phyloP scores from a whole-genome alignment of 2,113 vertebrate genomes.

The Cepphus grylle region DNA sequence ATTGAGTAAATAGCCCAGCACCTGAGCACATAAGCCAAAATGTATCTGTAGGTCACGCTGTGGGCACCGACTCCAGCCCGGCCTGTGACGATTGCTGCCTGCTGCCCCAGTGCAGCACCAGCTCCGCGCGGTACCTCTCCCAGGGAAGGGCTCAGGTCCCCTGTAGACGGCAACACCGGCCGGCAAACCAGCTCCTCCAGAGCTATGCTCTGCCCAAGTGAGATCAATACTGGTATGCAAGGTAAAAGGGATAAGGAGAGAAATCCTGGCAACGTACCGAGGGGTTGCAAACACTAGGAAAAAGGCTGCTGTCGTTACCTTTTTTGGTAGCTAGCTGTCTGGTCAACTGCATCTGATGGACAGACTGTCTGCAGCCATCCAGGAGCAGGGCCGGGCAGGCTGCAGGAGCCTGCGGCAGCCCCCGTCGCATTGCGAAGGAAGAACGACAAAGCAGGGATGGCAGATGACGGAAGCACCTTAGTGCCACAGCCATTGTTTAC shows the following conservation, averaged over 20 bases:
- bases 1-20: not conserved
- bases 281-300: not conserved
- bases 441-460: conserved; percentile 63
- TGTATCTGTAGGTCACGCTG: accelerated
- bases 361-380: not conserved
- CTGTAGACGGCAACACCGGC: accelerated
- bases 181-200: not conserved
- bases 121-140: accelerated
- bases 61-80: not conserved
- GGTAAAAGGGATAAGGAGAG: not conserved
- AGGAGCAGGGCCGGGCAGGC: not conserved
- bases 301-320: conserved; percentile 73
- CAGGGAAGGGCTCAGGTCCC: no score
- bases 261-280: not conserved
- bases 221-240: accelerated
- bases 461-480: conserved; percentile 70
- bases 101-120: not conserved
- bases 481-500: conserved; percentile 61
- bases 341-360: conserved; percentile 13
- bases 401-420: not conserved
- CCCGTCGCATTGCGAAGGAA: not conserved
- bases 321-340: conserved; percentile 90
- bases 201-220: not conserved
- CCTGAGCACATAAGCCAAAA: not conserved
- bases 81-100: accelerated